A percentile compares a stretch with the other conserved stretches of the same genome.
Conservation (phyloP, 2,888 invertebrate genomes). For the Pterostichus niger region DNA sequence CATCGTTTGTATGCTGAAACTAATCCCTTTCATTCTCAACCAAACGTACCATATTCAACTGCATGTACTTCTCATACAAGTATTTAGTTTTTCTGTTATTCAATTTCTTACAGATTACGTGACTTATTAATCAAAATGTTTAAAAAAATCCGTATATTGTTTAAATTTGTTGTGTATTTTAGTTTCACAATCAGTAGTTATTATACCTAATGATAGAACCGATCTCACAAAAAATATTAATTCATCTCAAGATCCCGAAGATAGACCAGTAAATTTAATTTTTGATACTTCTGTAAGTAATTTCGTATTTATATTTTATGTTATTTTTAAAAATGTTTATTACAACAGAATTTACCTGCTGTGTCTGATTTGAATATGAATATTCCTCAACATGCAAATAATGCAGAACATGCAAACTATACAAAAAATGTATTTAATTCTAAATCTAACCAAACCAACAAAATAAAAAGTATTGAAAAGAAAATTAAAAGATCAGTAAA, state of each 20-base stretch:
- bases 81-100: conserved; percentile 69
- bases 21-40: conserved; percentile 45
- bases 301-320: not conserved
- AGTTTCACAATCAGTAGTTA: not conserved
- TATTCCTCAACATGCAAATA: conserved; percentile 4
- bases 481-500: conserved; percentile 2
- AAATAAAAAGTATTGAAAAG: conserved; percentile 12
- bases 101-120: too few relatives aligned
- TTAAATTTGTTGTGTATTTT: conserved; percentile 67
- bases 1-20: not conserved
- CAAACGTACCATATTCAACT: conserved; percentile 22
- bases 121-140: too few relatives aligned
- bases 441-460: conserved; percentile 10
- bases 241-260: not conserved
- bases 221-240: not conserved
- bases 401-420: not conserved
- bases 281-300: conserved; percentile 29
- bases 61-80: conserved; percentile 34
- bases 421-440: not conserved
- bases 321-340: not conserved
- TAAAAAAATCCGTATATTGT: not conserved
- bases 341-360: conserved; percentile 18
- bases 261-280: conserved; percentile 21
- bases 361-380: conserved; percentile 13
- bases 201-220: not conserved